Base-by-base conservation (phyloP, 2,113 vertebrate genomes). In the Neolamprologus devosi region DNA sequence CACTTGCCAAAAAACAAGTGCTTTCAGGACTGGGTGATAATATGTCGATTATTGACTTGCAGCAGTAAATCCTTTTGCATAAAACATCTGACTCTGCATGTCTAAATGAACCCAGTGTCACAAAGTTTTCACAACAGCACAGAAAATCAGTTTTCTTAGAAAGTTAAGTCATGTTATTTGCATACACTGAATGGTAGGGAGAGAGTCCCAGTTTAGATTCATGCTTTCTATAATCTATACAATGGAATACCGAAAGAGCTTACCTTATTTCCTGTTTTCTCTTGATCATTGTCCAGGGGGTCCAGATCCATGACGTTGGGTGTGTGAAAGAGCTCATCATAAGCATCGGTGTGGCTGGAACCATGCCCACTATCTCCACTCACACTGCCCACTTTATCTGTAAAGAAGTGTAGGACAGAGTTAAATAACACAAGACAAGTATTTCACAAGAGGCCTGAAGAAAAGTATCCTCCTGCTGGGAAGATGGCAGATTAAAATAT, bases 281-380 rank as follows among this genome's bases (percentile, higher is more conserved):
- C 97, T 87, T 97, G 96, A 42, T 98, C 96, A 5, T 87, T 90
- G 28, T 97, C 97, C 92, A 98, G 95, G 12, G 96, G 86, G 37
- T 96, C 93, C 79, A 95, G 55, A 26, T 98, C 97, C 58, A 96
- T 97, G 8, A 95, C 70, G 79, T 57, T 82, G 19, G 96, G 57
- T 87, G 83, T 96, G 68, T 98, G 97, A 95, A 99, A 99, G 51
- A 99, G 97, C 86, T 98, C 97, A 81, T 99, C 98, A 2, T 99
- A 99, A 82, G 91, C 96, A 87, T 98, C 97, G 35, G 85, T 95
- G 21, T 95, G 94, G 80, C 91, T 83, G 85, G 94, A 96, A n/a
- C 96, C 95, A 11, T 96, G 97, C 33, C 94, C 92, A 85, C 97
- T 98, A 80, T 95, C 97, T 85, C 96, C 92, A 54, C 95, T 96